Evolutionary conservation across 2,888 invertebrate species (phyloP).

Genomic region (Mallateleia sp.): DNA sequence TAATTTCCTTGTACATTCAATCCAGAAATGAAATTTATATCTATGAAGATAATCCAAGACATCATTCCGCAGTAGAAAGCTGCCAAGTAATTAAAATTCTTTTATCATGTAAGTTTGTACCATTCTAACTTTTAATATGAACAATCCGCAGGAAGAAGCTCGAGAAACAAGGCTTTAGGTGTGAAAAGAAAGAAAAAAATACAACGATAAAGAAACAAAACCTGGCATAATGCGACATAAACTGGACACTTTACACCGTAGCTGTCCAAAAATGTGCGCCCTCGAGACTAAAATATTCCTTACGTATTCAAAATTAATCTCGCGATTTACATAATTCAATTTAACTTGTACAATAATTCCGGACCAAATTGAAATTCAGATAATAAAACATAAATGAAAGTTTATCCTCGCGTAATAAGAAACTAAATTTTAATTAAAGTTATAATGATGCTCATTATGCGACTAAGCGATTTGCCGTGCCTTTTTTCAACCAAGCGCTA

Average conservation of each 20-base stretch:
- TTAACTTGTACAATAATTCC: constrained; percentile 16
- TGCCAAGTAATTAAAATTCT: not conserved
- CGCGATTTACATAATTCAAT: constrained; percentile 28
- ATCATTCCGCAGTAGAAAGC: not conserved
- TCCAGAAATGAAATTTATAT: no score
- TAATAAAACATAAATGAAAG: not conserved
- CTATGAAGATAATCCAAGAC: no score
- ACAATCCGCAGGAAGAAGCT: not conserved
- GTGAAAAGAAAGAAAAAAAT: not conserved
- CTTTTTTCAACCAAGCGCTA: constrained; percentile 3
- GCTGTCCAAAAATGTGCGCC: not conserved
- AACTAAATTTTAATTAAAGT: constrained; percentile 32
- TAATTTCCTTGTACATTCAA: no score
- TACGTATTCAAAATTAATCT: constrained; percentile 15
- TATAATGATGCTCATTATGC: constrained; percentile 32
- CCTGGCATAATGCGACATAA: constrained; percentile 4
- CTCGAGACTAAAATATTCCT: not conserved
- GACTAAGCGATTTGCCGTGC: constrained; percentile 18
- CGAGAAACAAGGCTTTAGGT: constrained; percentile 6
- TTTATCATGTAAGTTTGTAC: not conserved
- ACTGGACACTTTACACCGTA: not conserved
- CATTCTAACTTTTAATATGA: constrained; percentile 10
- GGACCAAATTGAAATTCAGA: not conserved
- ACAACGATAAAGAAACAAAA: not conserved
- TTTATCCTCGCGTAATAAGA: not conserved